Conservation (phyloP, 2,797 vertebrate genomes). For the Gambusia yucatana region DNA sequence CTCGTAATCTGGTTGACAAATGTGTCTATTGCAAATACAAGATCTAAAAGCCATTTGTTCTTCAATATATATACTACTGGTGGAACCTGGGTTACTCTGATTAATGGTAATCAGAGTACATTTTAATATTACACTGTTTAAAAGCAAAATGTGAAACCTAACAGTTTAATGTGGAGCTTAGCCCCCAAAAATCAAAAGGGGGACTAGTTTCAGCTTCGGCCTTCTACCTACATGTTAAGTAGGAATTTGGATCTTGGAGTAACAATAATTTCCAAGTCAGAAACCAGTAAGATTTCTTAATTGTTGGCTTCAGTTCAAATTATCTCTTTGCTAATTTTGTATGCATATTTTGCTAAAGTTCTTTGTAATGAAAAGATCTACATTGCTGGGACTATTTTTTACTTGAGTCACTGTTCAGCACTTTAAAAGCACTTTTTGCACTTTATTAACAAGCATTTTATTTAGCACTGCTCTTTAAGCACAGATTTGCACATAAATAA, state of each 20-base stretch:
- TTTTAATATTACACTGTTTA: not conserved
- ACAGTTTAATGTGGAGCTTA: not conserved
- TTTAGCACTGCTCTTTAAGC: no score
- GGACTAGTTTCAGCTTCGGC: not conserved
- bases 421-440: no score
- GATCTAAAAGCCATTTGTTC: not conserved
- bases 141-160: not conserved
- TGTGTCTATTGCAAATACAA: not conserved
- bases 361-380: not conserved
- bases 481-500: no score
- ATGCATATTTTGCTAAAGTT: not conserved
- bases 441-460: no score
- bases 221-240: not conserved
- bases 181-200: not conserved
- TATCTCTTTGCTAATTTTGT: not conserved
- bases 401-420: no score
- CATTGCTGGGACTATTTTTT: no score
- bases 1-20: not conserved
- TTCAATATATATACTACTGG: not conserved
- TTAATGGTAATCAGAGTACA: not conserved
- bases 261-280: not conserved
- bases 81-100: not conserved
- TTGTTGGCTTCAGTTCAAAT: not conserved
- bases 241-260: not conserved
- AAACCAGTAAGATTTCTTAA: not conserved